Base-by-base conservation (phyloP, 2,113 vertebrate genomes). In the Excalfactoria chinensis region DNA sequence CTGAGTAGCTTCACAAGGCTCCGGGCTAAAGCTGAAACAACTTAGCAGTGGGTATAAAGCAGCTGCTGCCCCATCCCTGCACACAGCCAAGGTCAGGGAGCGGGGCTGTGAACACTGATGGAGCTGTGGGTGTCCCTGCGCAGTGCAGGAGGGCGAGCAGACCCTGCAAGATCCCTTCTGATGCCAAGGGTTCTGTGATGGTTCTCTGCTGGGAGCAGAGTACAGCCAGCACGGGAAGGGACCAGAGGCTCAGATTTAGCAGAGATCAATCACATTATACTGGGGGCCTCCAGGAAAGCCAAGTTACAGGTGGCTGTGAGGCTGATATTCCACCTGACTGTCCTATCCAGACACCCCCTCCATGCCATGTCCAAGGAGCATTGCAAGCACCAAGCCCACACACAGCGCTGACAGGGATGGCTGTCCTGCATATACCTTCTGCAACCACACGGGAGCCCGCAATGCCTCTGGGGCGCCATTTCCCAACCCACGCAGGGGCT, bases 1-100 rank as follows among this genome's bases (percentile, higher is more conserved):
- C 32, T 56, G 40, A 89, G 64, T 35, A 60, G 26, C 44, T 62
- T 26, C 1, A 0, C 40, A 53, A 82, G 58, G 53, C 20, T 84
- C 35, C 58, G 68, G 30, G 40, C 26, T 60, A n/a, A 44, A 1
- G 0, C 32, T 68, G 0, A 2, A 72, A 22, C 48, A 18, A 17
- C 23, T 58, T 18, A 53, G 48, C 44, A 75, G 41, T 2, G 4
- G 30, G 9, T n/a, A 58, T 79, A 79, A 14, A 30, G 32, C 43
- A 83, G 34, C 56, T 21, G 16, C 9, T 4, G 84, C n/a, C n/a
- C n/a, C n/a, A n/a, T n/a, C n/a, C n/a, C n/a, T n/a, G n/a, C n/a
- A n/a, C n/a, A n/a, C n/a, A n/a, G n/a, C n/a, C n/a, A n/a, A n/a
- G n/a, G n/a, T n/a, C n/a, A n/a, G n/a, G n/a, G n/a, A n/a, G n/a